A percentile compares a stretch with the other conserved stretches of the same genome.
Evolutionary conservation across 2,888 invertebrate genomes (phyloP).

Genomic region (Choreutis nemorana): DNA sequence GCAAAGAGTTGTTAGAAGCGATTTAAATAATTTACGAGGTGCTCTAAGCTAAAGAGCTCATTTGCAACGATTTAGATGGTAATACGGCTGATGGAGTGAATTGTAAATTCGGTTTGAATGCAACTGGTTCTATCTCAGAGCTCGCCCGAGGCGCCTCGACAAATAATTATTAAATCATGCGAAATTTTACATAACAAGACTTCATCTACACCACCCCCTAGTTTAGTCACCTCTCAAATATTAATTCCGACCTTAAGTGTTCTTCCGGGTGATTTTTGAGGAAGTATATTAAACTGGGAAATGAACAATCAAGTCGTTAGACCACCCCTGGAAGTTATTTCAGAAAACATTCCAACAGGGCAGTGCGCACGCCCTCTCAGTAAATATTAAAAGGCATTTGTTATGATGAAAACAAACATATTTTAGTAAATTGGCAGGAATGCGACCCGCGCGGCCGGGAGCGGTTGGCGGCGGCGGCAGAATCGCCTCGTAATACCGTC

Average conservation of each 20-base stretch:
- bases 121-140: constrained; percentile 20
- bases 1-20: constrained; percentile 9
- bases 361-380: constrained; percentile 18
- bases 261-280: neutral
- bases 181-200: constrained; percentile 41
- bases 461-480: too few species aligned
- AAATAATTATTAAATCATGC: constrained; percentile 18
- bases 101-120: constrained; percentile 28
- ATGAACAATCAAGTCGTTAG: constrained; percentile 25
- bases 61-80: constrained; percentile 29
- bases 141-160: constrained; percentile 15
- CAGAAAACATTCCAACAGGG: constrained; percentile 39
- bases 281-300: constrained; percentile 5
- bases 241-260: neutral
- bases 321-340: constrained; percentile 53
- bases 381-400: constrained; percentile 40
- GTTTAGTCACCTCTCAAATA: neutral
- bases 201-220: constrained; percentile 20
- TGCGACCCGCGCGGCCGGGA: constrained; percentile 26
- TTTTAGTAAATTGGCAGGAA: constrained; percentile 47
- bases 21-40: constrained; percentile 20
- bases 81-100: constrained; percentile 29
- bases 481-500: constrained; percentile 53
- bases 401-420: constrained; percentile 58
- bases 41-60: constrained; percentile 10